Evolutionary conservation across 2,888 invertebrate species (phyloP), one percentile per base, ranked within the genome.

Genomic region (Rhabditoides inermis): DNA sequence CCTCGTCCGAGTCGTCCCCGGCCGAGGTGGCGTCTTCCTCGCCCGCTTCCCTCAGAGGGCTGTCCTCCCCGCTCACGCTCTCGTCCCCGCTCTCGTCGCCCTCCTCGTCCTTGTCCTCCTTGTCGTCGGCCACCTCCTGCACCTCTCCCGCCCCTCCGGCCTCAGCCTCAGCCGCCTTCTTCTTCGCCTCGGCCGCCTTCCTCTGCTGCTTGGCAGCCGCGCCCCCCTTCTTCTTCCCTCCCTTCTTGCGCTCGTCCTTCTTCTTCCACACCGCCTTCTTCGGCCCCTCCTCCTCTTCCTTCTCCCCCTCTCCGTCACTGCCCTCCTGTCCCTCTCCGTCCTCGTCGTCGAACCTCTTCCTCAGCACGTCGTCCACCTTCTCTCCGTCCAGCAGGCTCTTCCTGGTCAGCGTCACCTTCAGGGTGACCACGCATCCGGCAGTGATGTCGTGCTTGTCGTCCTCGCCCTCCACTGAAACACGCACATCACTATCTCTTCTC

Each of bases 381-480:
- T 45, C 30, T 25, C 12, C 15, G 22, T 1, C 84, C 62, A 84
- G 86, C 86, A 95, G 86, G 71, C 88, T 85, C 70, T 84, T 85
- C 45, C 98, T 83, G 15, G 83, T 82, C 51, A 98, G 80, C 32
- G 84, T 85, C 2, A 95, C 92, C 0, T 92, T 92, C 0, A 98
- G 90, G 0, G 98, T 99, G 0, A 98, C 92, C 64, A 95, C 89
- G 22, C 95, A 91, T 40, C 92, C 91, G 12, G 94, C 92, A 0
- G 98, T 98, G 54, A 95, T 91, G 51, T 88, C 88, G 36, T 87
- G 88, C 2, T 91, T 88, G 77, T 94, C 92, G 77, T 98, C 98
- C 78, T 98, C 98, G 73, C 92, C 92, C 76, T 94, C 86, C 42
- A 98, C 95, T 89, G 77, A 48, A 80, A 58, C 22, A 15, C 30